phyloP scores from a whole-genome alignment of 2,888 invertebrate species.

The Gibbula magus region DNA sequence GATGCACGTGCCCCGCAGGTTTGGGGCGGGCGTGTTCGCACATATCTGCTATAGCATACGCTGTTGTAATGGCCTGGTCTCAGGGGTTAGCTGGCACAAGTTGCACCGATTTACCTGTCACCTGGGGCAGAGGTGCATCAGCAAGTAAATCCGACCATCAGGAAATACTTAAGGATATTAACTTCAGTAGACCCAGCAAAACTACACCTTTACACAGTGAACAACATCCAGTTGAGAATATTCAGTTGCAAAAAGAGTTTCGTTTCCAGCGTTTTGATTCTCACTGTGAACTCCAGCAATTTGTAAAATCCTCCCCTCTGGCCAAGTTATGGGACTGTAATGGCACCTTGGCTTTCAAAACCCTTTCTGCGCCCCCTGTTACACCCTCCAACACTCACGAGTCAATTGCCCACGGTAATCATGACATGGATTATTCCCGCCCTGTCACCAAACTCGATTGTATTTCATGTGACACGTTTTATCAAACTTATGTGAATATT shows the following conservation, averaged over 20 bases:
- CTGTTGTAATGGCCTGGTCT: not conserved
- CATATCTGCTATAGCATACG: not conserved
- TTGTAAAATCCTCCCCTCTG: too few relatives aligned
- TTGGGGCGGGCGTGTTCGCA: not conserved
- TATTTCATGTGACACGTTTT: not conserved
- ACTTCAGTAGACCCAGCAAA: not conserved
- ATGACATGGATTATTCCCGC: not conserved
- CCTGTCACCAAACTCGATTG: not conserved
- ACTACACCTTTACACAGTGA: not conserved
- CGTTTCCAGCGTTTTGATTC: too few relatives aligned
- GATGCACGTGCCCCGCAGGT: not conserved
- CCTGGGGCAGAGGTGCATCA: not conserved
- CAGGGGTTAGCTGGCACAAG: not conserved
- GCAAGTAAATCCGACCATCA: not conserved
- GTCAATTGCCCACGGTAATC: too few relatives aligned
- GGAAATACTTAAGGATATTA: not conserved
- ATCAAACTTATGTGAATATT: not conserved
- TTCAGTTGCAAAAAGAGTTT: too few relatives aligned
- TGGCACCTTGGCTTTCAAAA: too few relatives aligned
- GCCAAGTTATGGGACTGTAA: too few relatives aligned
- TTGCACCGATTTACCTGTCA: not conserved
- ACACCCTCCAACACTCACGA: too few relatives aligned
- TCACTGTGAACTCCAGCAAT: too few relatives aligned
- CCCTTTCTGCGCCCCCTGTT: not conserved
- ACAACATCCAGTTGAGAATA: too few relatives aligned